Percentiles rank a stretch among this genome's conserved stretches.
These are phyloP conservation scores for Microcebus lehilahytsara DNA, from an alignment of 2,113 vertebrate genomes.

Conservation along the genomic window DNA sequence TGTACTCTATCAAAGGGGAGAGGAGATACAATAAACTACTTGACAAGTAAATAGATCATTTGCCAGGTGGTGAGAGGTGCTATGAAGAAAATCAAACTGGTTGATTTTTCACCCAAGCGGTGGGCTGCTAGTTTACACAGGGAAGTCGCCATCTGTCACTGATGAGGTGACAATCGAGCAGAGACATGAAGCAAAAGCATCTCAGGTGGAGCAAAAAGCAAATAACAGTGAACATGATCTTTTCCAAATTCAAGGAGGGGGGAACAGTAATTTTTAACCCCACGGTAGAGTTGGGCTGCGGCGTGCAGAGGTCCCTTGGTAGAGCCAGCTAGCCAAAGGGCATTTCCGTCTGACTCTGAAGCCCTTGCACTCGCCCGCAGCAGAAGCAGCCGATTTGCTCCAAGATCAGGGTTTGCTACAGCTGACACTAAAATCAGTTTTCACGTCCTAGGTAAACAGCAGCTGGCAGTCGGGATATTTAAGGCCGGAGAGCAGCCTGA, in stretches of 20 bases:
- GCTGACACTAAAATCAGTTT: constrained; percentile 33
- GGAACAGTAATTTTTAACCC: not conserved
- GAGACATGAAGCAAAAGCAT: not conserved
- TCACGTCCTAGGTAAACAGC: not conserved
- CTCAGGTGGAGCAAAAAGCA: not conserved
- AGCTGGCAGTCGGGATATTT: not conserved
- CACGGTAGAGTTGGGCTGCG: not conserved
- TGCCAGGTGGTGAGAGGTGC: not conserved
- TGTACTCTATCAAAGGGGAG: not conserved
- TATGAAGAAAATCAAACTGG: not conserved
- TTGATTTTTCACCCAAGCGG: not conserved
- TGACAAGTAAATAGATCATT: not conserved
- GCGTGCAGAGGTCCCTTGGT: no score
- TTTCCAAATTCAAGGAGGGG: not conserved
- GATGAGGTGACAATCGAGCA: not conserved
- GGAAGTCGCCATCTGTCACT: not conserved
- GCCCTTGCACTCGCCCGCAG: no score
- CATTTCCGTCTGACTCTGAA: not conserved
- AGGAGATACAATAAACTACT: not conserved
- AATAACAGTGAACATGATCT: not conserved
- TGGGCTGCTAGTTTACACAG: not conserved
- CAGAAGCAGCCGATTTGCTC: not conserved
- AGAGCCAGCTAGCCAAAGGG: not conserved
- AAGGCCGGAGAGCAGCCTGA: not conserved
- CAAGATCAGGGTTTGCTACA: not conserved